A percentile compares a stretch with the other conserved stretches of the same genome.
These are phyloP conservation scores for Crambe crambe DNA, from an alignment of 37 sponge, comb jelly and placozoan genomes.

Conservation along the genomic window DNA sequence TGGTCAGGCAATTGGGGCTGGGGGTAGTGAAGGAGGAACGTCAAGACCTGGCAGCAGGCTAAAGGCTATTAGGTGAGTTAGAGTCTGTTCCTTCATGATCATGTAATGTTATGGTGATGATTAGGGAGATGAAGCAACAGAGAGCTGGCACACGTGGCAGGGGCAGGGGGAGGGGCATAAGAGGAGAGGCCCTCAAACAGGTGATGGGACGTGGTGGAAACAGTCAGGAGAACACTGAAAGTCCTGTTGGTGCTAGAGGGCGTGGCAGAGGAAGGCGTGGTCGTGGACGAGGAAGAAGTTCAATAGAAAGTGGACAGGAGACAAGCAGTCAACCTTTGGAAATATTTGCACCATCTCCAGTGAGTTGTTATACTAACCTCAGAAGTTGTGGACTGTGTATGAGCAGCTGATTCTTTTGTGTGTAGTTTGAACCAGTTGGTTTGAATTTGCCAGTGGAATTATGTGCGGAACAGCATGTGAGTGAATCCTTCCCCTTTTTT, in stretches of 20 bases:
- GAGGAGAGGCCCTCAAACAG: not conserved
- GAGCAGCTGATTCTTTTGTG: no score
- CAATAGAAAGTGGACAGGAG: not conserved
- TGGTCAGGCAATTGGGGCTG: not conserved
- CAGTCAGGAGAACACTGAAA: not conserved
- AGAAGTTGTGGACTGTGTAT: no score
- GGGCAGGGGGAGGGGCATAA: slow-evolving; percentile 10
- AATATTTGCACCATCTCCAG: not conserved
- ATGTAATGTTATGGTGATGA: no score
- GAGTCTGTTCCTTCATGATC: not conserved
- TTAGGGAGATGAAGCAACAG: not conserved
- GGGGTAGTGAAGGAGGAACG: not conserved
- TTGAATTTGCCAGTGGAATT: slow-evolving; percentile 22
- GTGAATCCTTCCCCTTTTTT: not conserved
- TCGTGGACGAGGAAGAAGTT: not conserved
- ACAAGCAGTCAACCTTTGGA: not conserved
- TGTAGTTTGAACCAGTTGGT: slow-evolving; percentile 26
- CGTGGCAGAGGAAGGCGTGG: not conserved
- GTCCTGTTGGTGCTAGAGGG: not conserved
- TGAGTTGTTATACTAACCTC: no score
- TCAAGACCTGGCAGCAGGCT: not conserved
- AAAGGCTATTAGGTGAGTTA: not conserved
- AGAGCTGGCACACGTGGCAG: slow-evolving; percentile 9
- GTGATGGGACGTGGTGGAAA: slow-evolving; percentile 3
- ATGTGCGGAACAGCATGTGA: slow-evolving; percentile 34